Evolutionary conservation across 2,888 invertebrate species (phyloP).

Genomic region (Mythimna loreyi): DNA sequence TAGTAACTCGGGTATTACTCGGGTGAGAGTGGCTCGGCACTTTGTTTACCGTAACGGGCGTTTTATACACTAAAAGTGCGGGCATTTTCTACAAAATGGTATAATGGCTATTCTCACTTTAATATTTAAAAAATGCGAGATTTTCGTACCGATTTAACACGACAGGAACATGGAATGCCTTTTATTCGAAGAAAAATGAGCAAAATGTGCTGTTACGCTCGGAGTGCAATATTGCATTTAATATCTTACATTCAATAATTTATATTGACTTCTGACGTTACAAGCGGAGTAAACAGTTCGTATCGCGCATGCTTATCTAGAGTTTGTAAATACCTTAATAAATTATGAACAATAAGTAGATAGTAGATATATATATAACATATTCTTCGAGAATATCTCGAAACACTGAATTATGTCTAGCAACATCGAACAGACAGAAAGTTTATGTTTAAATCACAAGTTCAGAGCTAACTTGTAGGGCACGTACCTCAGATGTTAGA

Average conservation of each 20-base stretch:
- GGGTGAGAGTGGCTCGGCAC: slow-evolving; percentile 35
- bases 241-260: neutral
- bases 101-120: slow-evolving; percentile 31
- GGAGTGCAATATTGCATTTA: slow-evolving; percentile 15
- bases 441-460: slow-evolving; percentile 83
- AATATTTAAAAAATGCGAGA: slow-evolving; percentile 39
- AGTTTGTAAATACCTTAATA: slow-evolving; percentile 12
- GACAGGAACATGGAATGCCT: slow-evolving; percentile 38
- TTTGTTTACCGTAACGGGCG: slow-evolving; percentile 47
- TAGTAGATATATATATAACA: slow-evolving; percentile 18
- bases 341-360: slow-evolving; percentile 27
- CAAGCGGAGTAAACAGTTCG: neutral
- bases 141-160: slow-evolving; percentile 25
- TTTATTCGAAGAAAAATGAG: slow-evolving; percentile 22
- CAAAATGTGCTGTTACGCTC: neutral
- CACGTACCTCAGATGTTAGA: slow-evolving; percentile 69
- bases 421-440: slow-evolving; percentile 75
- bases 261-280: neutral
- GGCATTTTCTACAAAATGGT: slow-evolving; percentile 45
- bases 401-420: slow-evolving; percentile 69
- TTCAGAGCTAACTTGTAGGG: slow-evolving; percentile 68
- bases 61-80: slow-evolving; percentile 52
- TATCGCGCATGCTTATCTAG: neutral
- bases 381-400: slow-evolving; percentile 37
- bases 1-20: slow-evolving; percentile 46